phyloP scores from a whole-genome alignment of 1,140 invertebrate genomes.

The Aplysia californica region DNA sequence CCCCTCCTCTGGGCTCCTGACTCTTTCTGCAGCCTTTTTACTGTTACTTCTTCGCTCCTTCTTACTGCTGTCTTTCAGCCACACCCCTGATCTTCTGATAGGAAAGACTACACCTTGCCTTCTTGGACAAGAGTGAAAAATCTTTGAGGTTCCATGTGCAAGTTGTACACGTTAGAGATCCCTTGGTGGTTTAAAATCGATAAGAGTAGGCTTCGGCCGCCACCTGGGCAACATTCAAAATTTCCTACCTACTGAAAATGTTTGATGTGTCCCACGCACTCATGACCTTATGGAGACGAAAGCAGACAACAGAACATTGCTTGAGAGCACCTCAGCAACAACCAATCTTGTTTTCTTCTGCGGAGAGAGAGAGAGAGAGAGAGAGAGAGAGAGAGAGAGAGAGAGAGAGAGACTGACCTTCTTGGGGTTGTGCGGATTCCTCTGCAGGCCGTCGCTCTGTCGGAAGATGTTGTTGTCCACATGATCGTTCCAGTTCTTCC shows the following conservation, averaged over 20 bases:
- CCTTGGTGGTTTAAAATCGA: too few species aligned
- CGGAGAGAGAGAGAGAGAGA: slow-evolving; percentile 1
- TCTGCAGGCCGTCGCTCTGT: slow-evolving; percentile 48
- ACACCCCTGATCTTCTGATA: too few species aligned
- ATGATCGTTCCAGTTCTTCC: slow-evolving; percentile 34
- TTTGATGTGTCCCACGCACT: too few species aligned
- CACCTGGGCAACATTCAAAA: neutral
- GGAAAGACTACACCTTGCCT: too few species aligned
- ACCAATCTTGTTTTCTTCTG: neutral
- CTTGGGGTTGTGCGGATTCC: slow-evolving; percentile 44
- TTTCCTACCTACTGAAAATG: neutral
- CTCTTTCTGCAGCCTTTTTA: too few species aligned
- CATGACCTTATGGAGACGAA: neutral
- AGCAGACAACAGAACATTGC: neutral
- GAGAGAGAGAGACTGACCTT: slow-evolving; percentile 30
- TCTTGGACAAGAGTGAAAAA: too few species aligned
- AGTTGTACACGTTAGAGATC: too few species aligned
- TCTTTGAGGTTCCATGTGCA: too few species aligned
- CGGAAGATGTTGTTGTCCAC: slow-evolving; percentile 39
- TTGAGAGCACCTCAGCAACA: neutral
- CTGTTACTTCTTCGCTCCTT: too few species aligned
- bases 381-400: neutral
- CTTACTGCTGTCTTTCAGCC: too few species aligned
- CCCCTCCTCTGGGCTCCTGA: too few species aligned
- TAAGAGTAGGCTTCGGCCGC: too few species aligned